phyloP scores from a whole-genome alignment of 2,888 invertebrate genomes.

The Acronicta alni region DNA sequence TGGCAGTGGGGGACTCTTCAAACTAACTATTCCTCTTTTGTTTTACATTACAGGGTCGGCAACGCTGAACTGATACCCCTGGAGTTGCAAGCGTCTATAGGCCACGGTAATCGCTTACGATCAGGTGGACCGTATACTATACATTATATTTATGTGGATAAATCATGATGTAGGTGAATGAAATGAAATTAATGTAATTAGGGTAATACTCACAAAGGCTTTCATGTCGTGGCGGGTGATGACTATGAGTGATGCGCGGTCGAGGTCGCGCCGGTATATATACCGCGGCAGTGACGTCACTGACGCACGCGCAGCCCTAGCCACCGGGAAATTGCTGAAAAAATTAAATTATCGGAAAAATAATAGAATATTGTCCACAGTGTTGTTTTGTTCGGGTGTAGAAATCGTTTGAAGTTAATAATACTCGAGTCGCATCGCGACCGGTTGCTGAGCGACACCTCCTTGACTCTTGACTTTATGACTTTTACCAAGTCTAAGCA shows the following conservation, averaged over 20 bases:
- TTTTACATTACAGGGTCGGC: too few species aligned
- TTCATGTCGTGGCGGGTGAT: slow-evolving; percentile 62
- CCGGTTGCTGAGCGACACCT: slow-evolving; percentile 13
- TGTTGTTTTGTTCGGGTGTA: not conserved
- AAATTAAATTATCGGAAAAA: not conserved
- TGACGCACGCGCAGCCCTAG: slow-evolving; percentile 3
- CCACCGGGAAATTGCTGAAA: slow-evolving; percentile 8
- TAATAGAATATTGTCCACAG: not conserved
- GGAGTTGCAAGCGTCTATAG: too few species aligned
- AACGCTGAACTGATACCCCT: too few species aligned
- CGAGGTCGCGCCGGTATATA: slow-evolving; percentile 60
- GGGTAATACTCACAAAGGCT: slow-evolving; percentile 66
- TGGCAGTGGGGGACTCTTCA: too few species aligned
- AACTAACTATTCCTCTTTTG: too few species aligned
- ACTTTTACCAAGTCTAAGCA: slow-evolving; percentile 21
- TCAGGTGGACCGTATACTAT: too few species aligned
- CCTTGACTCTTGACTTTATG: slow-evolving; percentile 39
- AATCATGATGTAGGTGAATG: not conserved
- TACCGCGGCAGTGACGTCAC: slow-evolving; percentile 52
- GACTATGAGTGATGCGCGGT: slow-evolving; percentile 45
- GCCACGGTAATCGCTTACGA: too few species aligned
- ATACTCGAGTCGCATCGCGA: slow-evolving; percentile 9
- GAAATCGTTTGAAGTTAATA: not conserved
- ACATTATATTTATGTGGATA: too few species aligned
- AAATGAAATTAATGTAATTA: not conserved